These are phyloP conservation scores for Ferrisia virgata DNA, from an alignment of 2,888 invertebrate genomes.

Conservation along the genomic window DNA sequence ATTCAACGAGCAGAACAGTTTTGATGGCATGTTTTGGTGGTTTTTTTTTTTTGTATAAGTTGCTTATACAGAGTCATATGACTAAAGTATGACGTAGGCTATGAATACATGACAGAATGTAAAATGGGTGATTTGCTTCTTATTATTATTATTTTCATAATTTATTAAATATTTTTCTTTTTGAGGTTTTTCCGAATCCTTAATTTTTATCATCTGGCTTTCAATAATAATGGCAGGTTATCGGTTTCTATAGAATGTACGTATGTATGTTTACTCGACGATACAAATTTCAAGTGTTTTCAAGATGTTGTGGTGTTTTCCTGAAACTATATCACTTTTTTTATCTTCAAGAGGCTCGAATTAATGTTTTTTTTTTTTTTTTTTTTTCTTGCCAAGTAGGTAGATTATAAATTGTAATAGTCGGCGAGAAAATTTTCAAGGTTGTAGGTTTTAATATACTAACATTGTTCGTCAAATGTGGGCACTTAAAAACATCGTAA, in stretches of 20 bases:
- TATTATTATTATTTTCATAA: too few relatives aligned
- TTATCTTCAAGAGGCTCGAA: background rate
- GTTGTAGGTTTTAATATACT: background rate
- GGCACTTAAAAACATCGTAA: background rate
- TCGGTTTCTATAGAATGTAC: background rate
- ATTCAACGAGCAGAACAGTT: constrained; percentile 4
- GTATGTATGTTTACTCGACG: background rate
- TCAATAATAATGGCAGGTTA: too few relatives aligned
- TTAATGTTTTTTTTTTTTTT: background rate
- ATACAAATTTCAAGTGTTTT: background rate
- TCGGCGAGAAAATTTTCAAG: background rate
- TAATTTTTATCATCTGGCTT: too few relatives aligned
- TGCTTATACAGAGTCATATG: background rate
- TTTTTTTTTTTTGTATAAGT: background rate
- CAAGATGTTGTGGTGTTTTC: background rate
- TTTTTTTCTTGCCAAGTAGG: background rate
- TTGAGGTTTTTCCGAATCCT: too few relatives aligned
- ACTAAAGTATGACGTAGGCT: background rate
- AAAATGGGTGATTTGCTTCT: too few relatives aligned
- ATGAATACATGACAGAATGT: too few relatives aligned
- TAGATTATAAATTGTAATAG: background rate
- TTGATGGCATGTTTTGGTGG: background rate
- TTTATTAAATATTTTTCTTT: too few relatives aligned
- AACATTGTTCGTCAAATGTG: background rate
- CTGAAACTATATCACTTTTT: background rate